phyloP scores from a whole-genome alignment of 2,113 vertebrate genomes.

The Protobothrops flavoviridis region DNA sequence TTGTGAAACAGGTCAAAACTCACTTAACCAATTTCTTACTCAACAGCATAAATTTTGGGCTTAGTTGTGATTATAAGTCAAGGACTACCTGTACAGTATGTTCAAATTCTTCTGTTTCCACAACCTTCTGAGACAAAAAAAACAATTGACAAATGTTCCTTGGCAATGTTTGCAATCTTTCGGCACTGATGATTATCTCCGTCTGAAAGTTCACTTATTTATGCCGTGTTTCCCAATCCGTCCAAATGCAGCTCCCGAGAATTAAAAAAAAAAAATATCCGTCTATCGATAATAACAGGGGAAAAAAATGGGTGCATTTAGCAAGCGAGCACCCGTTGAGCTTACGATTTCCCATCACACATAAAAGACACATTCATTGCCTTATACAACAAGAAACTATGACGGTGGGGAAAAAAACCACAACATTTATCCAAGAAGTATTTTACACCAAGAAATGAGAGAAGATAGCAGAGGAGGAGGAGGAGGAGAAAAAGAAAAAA shows the following conservation, averaged over 20 bases:
- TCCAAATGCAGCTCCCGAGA: not conserved
- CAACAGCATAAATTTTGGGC: not conserved
- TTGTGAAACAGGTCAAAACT: accelerated
- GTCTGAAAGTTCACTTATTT: not conserved
- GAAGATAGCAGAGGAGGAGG: not conserved
- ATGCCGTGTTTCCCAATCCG: not conserved
- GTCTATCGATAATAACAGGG: not conserved
- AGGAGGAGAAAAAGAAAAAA: not conserved
- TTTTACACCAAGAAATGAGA: not conserved
- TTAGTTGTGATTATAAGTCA: not conserved
- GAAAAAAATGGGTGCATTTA: not conserved
- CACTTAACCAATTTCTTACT: not conserved
- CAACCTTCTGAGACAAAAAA: not conserved
- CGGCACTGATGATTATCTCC: no score
- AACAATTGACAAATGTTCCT: not conserved
- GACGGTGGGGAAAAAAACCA: accelerated
- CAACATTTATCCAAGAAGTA: not conserved
- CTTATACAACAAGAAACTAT: not conserved
- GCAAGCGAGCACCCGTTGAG: not conserved
- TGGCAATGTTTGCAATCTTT: not conserved
- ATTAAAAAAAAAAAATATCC: not conserved
- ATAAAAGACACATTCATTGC: not conserved
- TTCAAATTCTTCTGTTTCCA: not conserved
- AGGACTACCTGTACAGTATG: not conserved
- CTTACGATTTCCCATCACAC: not conserved